Conservation (phyloP, 2,888 invertebrate genomes). For the Perizoma affinitatum region DNA sequence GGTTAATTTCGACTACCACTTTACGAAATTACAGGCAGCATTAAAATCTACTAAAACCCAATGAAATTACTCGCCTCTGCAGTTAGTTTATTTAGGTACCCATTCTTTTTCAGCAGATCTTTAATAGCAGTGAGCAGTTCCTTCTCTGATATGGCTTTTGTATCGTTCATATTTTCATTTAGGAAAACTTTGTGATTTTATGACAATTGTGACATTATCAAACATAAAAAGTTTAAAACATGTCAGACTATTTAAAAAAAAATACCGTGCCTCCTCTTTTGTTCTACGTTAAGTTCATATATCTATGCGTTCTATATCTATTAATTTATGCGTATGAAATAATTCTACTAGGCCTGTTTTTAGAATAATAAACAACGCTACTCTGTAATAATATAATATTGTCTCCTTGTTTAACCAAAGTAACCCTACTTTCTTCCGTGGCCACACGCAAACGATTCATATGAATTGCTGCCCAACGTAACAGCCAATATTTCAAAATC, state of each 20-base stretch:
- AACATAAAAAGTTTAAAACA: slow-evolving; percentile 1
- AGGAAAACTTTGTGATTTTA: slow-evolving; percentile 4
- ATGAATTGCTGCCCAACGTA: slow-evolving; percentile 48
- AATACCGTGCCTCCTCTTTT: no score
- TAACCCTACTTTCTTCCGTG: slow-evolving; percentile 28
- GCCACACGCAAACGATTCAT: slow-evolving; percentile 30
- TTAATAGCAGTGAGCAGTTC: slow-evolving; percentile 71
- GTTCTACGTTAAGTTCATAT: no score
- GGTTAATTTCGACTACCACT: no score
- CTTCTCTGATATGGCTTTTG: slow-evolving; percentile 63
- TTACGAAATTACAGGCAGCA: no score
- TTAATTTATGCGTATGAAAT: no score
- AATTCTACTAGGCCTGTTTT: no score
- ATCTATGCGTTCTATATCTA: no score
- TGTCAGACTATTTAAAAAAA: no score
- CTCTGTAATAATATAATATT: no score
- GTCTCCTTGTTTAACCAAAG: slow-evolving; percentile 1
- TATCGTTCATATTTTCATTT: slow-evolving; percentile 57
- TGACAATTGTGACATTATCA: slow-evolving; percentile 14
- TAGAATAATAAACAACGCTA: no score
- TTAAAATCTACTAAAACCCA: no score
- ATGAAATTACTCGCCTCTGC: slow-evolving; percentile 61
- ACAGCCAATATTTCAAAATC: slow-evolving; percentile 66
- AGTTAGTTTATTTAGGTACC: slow-evolving; percentile 72
- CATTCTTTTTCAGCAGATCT: slow-evolving; percentile 67